Base-by-base conservation (phyloP, 2,888 invertebrate species). In the Lasioglossum vierecki region DNA sequence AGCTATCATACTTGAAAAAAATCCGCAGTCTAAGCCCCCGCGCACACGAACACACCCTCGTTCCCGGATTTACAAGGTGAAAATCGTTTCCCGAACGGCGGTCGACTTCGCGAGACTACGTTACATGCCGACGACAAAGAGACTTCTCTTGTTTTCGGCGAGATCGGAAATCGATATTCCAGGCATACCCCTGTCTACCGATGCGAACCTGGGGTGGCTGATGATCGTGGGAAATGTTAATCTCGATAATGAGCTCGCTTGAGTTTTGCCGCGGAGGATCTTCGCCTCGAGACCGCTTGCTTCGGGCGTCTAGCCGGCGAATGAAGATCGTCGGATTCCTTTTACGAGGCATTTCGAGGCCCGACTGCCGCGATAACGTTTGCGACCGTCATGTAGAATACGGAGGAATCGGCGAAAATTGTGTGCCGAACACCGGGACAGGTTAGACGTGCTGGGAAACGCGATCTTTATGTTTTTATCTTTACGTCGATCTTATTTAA, bases 201-300 rank as follows among this genome's bases (percentile, higher is more conserved):
- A 11, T 57, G 35, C 68, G 6, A 68, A 77, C 72, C 73, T 30
- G 78, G 80, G 9, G 76, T 63, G 76, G 82, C 57, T 83, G 13
- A 60, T 66, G 79, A 75, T 80, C 66, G 53, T 80, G 83, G 73
- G 84, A 82, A 84, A 87, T 88, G 88, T 91, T 91, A 92, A 92
- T 92, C 91, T 87, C 78, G 90, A 89, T 92, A 92, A 93, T 91
- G 92, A 92, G 91, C 87, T 89, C 86, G 89, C 88, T 75, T 86
- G 89, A 86, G 80, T 75, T 70, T 75, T 66, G 86, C 84, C 66
- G 75, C n/a, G 71, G 84, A 88, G 85, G 83, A 46, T 80, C 85
- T 76, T 80, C 60, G 84, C 79, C 79, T 79, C 72, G 72, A 84
- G 71, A 44, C 72, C 8, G 49, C 26, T 71, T 46, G 75, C 71